phyloP scores from a whole-genome alignment of 2,797 vertebrate species.

The Liparis tanakae region DNA sequence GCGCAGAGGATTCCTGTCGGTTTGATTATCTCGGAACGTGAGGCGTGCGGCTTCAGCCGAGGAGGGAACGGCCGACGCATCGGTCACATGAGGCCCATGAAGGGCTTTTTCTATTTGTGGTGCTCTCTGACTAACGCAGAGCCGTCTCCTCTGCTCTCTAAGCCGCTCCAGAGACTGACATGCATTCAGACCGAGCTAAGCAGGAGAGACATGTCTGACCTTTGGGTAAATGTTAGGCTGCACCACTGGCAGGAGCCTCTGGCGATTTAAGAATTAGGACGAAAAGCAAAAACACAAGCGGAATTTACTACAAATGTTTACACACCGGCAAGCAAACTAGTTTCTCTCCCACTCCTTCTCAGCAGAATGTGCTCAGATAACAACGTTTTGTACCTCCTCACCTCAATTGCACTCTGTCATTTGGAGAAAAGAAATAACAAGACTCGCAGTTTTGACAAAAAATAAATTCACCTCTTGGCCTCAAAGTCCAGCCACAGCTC shows the following conservation, averaged over 20 bases:
- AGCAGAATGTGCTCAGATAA: conserved; percentile 35
- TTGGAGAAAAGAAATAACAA: conserved; percentile 35
- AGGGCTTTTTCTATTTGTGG: conserved; percentile 42
- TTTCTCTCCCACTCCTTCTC: not conserved
- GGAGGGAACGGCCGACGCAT: conserved; percentile 8
- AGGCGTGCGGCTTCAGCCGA: conserved; percentile 20
- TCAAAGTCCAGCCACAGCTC: conserved; percentile 20
- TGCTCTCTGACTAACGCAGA: conserved; percentile 45
- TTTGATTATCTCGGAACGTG: conserved; percentile 37
- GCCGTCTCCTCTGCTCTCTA: conserved; percentile 41
- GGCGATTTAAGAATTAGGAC: conserved; percentile 57
- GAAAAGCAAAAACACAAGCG: conserved; percentile 32
- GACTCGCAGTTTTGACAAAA: conserved; percentile 32
- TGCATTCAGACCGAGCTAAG: conserved; percentile 61
- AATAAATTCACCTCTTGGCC: conserved; percentile 33
- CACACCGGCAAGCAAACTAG: conserved; percentile 8
- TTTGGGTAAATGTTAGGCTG: conserved; percentile 70
- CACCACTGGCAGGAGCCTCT: conserved; percentile 39
- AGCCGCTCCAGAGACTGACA: conserved; percentile 51
- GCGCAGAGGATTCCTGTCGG: conserved; percentile 39
- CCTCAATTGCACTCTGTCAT: conserved; percentile 36
- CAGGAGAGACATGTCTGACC: conserved; percentile 68
- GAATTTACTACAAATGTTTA: conserved; percentile 44
- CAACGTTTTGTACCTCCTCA: conserved; percentile 33
- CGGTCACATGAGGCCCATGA: conserved; percentile 36